phyloP scores from a whole-genome alignment of 2,888 invertebrate species.

The Andrena trimmerana region DNA sequence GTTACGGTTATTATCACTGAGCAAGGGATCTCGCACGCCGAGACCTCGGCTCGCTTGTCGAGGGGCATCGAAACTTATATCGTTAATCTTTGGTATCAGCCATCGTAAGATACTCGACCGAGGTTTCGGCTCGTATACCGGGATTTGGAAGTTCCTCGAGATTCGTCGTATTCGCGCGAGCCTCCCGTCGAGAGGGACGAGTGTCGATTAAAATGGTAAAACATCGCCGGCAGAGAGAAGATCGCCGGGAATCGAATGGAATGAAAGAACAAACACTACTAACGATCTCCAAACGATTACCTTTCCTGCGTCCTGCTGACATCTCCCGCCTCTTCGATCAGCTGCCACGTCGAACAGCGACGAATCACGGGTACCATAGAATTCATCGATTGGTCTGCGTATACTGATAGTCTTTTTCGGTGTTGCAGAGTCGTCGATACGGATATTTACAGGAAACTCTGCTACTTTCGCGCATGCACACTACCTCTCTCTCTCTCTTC shows the following conservation, averaged over 20 bases:
- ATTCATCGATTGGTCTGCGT: constrained; percentile 70
- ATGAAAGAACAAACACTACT: constrained; percentile 6
- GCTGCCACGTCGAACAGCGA: constrained; percentile 41
- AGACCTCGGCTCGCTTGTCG: constrained; percentile 49
- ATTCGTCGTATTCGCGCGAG: constrained; percentile 39
- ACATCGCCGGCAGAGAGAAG: neutral
- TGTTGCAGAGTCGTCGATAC: constrained; percentile 64
- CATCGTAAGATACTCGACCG: constrained; percentile 77
- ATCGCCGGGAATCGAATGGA: neutral
- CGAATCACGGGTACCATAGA: constrained; percentile 58
- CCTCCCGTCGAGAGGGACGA: neutral
- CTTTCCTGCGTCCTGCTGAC: constrained; percentile 3
- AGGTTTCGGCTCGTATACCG: constrained; percentile 53
- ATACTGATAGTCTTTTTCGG: constrained; percentile 71
- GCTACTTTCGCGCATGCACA: constrained; percentile 44
- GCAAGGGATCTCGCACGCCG: constrained; percentile 17
- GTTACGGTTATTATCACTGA: constrained; percentile 18
- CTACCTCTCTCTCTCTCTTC: constrained; percentile 3
- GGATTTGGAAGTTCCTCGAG: constrained; percentile 46
- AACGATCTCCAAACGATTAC: constrained; percentile 13
- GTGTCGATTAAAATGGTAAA: neutral
- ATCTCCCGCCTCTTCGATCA: constrained; percentile 39
- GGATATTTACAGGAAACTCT: constrained; percentile 77
- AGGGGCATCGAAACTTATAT: constrained; percentile 79
- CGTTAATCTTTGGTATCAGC: constrained; percentile 84